Base-by-base conservation (phyloP, 1,140 invertebrate genomes). In the Vanessa atalanta region DNA sequence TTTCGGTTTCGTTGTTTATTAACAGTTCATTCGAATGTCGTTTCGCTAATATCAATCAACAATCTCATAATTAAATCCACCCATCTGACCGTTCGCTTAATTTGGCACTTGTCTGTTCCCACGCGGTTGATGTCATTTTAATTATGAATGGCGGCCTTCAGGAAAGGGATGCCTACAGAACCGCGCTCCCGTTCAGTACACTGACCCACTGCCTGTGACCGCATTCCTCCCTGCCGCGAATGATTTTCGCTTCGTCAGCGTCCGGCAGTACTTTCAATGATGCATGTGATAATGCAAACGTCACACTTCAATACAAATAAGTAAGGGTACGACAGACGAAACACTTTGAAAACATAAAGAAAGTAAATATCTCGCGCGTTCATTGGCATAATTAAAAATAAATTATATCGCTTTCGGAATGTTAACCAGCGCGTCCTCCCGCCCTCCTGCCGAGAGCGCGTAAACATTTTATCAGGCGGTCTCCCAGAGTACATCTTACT, bases 71-170 rank as follows among this genome's bases (percentile, higher is more conserved):
- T 90, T 87, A 90, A 88, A 86, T 88, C 74, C 80, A 82, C 83
- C 81, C 80, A 83, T 85, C 78, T 50, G 80, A 85, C 86, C 83
- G 83, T 87, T 87, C 86, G 79, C 74, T 79, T 79, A 68, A 85
- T 79, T 86, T 85, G 84, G 83, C 84, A 87, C 89, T 91, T 87
- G 83, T 78, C 65, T 73, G 88, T 90, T 92, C 88, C 87, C 90
- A 92, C 88, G 89, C 87, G 82, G 85, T 87, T 90, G 86, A 90
- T 89, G 89, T 89, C 87, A 86, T 87, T 88, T 92, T 87, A 86
- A 87, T 90, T 88, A 86, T 88, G 80, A 85, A 85, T 83, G 81
- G 80, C 78, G 84, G 82, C 84, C 84, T 88, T 89, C 80, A 74
- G 57, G 76, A 75, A 68, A 78, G 84, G 83, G 81, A 83, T 85